Conservation (phyloP, 2,797 vertebrate genomes). For the Melanotaenia nigrans region DNA sequence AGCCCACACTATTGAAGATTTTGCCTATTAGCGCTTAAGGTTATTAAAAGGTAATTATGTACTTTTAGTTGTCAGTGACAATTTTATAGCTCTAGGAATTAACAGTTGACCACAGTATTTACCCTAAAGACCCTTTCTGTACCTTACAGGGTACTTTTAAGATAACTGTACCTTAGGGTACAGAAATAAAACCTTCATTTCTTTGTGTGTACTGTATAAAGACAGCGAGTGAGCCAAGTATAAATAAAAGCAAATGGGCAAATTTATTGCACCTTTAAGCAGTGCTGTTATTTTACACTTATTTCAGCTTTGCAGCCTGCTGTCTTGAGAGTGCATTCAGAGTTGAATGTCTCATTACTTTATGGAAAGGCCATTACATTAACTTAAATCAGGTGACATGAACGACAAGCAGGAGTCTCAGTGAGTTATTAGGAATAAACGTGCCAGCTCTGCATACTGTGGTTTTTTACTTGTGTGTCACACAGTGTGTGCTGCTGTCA, state of each 20-base stretch:
- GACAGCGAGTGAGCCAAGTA: slow-evolving; percentile 28
- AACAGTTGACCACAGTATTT: background rate
- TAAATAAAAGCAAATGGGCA: slow-evolving; percentile 53
- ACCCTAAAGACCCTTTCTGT: background rate
- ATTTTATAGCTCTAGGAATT: background rate
- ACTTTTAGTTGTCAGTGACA: background rate
- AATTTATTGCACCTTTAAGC: slow-evolving; percentile 50
- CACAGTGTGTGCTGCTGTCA: slow-evolving; percentile 62
- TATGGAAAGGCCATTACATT: slow-evolving; percentile 37
- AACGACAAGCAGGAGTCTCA: slow-evolving; percentile 44
- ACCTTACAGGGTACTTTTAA: background rate
- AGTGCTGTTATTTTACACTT: slow-evolving; percentile 32
- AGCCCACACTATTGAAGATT: background rate
- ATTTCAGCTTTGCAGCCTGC: slow-evolving; percentile 34
- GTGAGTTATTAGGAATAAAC: slow-evolving; percentile 51
- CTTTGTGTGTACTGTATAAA: slow-evolving; percentile 25
- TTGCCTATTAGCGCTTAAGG: background rate
- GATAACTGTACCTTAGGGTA: background rate
- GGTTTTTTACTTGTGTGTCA: slow-evolving; percentile 66
- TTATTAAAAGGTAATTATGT: background rate
- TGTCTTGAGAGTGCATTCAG: slow-evolving; percentile 48
- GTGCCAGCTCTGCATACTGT: slow-evolving; percentile 66
- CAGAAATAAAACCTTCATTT: background rate
- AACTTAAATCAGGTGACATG: slow-evolving; percentile 58
- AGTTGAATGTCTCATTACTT: slow-evolving; percentile 55